A percentile compares a stretch with the other conserved stretches of the same genome.
Evolutionary conservation across 1,140 invertebrate genomes (phyloP).

Genomic region (Olivierus martensii): DNA sequence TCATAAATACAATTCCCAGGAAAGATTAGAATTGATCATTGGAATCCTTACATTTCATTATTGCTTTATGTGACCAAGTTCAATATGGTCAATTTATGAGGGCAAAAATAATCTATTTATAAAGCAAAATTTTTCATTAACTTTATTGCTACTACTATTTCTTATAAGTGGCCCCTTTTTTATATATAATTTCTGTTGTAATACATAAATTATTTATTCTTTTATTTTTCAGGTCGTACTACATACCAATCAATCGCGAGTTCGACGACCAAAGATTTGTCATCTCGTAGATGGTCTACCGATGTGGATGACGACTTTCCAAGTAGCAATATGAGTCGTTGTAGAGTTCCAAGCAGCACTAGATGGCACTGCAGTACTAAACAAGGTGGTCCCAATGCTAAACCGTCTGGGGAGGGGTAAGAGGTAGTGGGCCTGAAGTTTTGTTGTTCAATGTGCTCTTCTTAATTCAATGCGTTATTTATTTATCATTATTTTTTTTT

Average conservation of each 20-base stretch:
- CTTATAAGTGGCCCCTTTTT: too few species aligned
- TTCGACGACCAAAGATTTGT: background rate
- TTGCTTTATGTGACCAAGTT: background rate
- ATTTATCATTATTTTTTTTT: too few species aligned
- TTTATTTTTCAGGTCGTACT: background rate
- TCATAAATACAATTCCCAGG: background rate
- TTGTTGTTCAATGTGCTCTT: too few species aligned
- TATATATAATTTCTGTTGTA: background rate
- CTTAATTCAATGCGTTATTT: too few species aligned
- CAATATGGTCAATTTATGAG: background rate
- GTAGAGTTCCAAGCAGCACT: conserved; percentile 7
- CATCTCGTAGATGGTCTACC: conserved; percentile 7
- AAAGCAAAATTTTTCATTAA: too few species aligned
- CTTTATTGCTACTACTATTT: too few species aligned
- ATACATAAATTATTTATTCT: background rate
- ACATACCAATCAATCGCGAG: conserved; percentile 4
- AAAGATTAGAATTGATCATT: background rate
- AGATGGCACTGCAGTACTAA: conserved; percentile 17
- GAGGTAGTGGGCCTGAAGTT: background rate
- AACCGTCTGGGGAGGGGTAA: conserved; percentile 17
- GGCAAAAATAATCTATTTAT: too few species aligned
- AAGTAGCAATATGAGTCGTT: conserved; percentile 1
- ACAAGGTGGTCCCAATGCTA: conserved; percentile 16
- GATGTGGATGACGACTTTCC: conserved; percentile 9
- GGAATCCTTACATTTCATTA: background rate